These are phyloP conservation scores for Drosophila ustulata DNA, from an alignment of 2,888 invertebrate genomes.

Conservation along the genomic window DNA sequence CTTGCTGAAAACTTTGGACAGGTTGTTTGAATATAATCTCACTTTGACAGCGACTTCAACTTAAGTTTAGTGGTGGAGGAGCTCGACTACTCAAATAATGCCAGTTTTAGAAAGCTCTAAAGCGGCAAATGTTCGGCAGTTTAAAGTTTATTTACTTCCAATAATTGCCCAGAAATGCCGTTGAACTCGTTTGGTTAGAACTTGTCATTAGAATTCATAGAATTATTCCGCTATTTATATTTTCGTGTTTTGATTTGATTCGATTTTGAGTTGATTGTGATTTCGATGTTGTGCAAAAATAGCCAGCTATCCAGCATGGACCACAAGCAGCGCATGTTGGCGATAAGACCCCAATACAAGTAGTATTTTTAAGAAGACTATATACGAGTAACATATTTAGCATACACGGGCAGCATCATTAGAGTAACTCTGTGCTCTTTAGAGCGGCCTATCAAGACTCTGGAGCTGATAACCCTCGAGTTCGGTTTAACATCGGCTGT, in stretches of 20 bases:
- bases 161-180: conserved; percentile 76
- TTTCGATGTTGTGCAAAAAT: conserved; percentile 25
- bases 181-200: conserved; percentile 73
- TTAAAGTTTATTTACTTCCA: conserved; percentile 56
- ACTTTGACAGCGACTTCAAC: conserved; percentile 6
- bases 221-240: conserved; percentile 41
- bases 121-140: background rate
- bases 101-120: conserved; percentile 37
- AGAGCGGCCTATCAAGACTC: conserved; percentile 18
- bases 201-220: conserved; percentile 52
- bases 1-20: conserved; percentile 34
- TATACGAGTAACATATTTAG: background rate
- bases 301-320: conserved; percentile 26
- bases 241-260: conserved; percentile 4
- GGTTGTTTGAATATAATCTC: conserved; percentile 29
- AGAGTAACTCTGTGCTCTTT: background rate
- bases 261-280: conserved; percentile 19
- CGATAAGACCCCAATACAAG: conserved; percentile 33
- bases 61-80: background rate
- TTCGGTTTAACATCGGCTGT: conserved; percentile 24
- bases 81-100: conserved; percentile 3
- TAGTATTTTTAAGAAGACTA: background rate
- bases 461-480: conserved; percentile 50
- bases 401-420: conserved; percentile 1
- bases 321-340: conserved; percentile 41